A percentile compares a stretch with the other conserved stretches of the same genome.
Conservation (phyloP, 1,140 invertebrate genomes). For the Drosophila busckii region DNA sequence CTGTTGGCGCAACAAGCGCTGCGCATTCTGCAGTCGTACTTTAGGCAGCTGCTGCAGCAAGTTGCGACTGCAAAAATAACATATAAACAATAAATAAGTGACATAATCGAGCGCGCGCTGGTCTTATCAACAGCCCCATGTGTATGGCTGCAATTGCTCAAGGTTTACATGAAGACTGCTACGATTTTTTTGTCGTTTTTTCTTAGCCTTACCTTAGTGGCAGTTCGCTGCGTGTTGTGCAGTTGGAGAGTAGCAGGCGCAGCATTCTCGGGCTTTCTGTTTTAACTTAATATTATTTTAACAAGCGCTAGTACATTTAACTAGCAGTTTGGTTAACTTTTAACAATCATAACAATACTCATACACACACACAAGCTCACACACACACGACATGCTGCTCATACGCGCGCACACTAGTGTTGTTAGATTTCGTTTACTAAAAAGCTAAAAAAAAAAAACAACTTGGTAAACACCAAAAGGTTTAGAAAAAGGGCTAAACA, state of each 20-base stretch:
- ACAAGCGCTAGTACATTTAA: conserved; percentile 53
- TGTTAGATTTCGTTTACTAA: too few relatives aligned
- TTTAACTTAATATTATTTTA: conserved; percentile 24
- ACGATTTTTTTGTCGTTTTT: too few relatives aligned
- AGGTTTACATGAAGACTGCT: background rate
- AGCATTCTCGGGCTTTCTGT: conserved; percentile 50
- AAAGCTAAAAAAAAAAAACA: too few relatives aligned
- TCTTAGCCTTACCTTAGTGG: too few relatives aligned
- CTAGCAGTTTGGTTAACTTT: conserved; percentile 39
- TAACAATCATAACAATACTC: conserved; percentile 40
- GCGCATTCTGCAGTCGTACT: conserved; percentile 53
- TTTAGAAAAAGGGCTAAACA: too few relatives aligned
- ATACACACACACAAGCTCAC: conserved; percentile 1
- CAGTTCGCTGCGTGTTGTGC: conserved; percentile 42
- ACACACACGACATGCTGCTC: conserved; percentile 2
- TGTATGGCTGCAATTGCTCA: background rate
- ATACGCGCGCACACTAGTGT: background rate
- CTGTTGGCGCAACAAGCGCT: background rate
- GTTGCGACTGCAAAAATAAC: conserved; percentile 37
- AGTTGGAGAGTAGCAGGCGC: conserved; percentile 58
- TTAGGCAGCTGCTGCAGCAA: conserved; percentile 48
- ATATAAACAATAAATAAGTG: conserved; percentile 27
- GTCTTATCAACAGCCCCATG: background rate
- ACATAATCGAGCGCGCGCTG: conserved; percentile 42
- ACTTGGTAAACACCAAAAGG: too few relatives aligned